Evolutionary conservation across 64 coral and sea anemone species (phyloP).

Genomic region (Montipora cactus): DNA sequence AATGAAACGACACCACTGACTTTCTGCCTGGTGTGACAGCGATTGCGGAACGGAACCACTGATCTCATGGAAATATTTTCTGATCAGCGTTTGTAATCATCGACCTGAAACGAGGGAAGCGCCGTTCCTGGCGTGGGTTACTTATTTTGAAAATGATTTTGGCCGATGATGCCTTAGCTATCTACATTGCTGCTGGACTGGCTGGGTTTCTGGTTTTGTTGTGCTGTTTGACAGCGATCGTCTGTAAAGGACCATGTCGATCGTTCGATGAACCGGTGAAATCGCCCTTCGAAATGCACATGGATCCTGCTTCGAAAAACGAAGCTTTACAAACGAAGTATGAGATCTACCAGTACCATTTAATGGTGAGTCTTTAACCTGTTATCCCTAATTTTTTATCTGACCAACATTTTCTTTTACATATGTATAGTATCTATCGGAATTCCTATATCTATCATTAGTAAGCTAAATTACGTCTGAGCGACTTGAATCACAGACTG

Average conservation of each 20-base stretch:
- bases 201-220: slow-evolving; percentile 14
- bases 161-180: slow-evolving; percentile 5
- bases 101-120: not conserved
- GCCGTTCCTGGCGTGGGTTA: not conserved
- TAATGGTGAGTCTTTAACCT: slow-evolving; percentile 36
- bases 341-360: slow-evolving; percentile 24
- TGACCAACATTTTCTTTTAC: too few species aligned
- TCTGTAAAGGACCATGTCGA: slow-evolving; percentile 31
- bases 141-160: slow-evolving; percentile 30
- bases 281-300: slow-evolving; percentile 43
- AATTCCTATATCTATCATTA: too few species aligned
- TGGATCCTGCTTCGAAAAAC: slow-evolving; percentile 28
- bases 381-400: not conserved
- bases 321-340: slow-evolving; percentile 40
- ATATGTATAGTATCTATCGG: too few species aligned
- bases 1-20: slow-evolving; percentile 5
- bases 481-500: too few species aligned
- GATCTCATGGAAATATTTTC: not conserved
- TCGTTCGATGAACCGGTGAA: slow-evolving; percentile 33
- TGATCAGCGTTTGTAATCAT: not conserved
- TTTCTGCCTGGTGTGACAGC: not conserved
- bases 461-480: too few species aligned
- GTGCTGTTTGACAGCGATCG: not conserved
- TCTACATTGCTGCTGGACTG: slow-evolving; percentile 33
- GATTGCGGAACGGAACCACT: too few species aligned